Percentiles rank a stretch among this genome's conserved stretches.
These are phyloP conservation scores for Trissolcus basalis DNA, from an alignment of 1,140 invertebrate genomes.

Conservation along the genomic window DNA sequence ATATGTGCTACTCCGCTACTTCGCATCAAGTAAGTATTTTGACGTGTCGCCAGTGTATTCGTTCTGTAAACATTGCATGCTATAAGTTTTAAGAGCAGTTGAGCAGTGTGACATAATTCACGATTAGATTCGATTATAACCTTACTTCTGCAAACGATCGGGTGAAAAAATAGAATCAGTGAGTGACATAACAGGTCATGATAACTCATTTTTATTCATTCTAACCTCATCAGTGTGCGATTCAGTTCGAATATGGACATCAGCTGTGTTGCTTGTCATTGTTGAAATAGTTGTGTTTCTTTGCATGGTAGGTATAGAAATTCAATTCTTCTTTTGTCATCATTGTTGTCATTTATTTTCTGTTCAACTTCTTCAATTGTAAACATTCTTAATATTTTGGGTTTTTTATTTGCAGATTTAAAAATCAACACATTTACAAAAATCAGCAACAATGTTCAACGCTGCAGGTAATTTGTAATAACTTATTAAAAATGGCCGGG, in stretches of 20 bases:
- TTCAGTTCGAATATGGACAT: too few species aligned
- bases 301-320: not conserved
- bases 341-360: too few species aligned
- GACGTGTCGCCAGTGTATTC: too few species aligned
- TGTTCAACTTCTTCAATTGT: not conserved
- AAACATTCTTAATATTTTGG: not conserved
- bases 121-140: too few species aligned
- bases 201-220: conserved; percentile 8
- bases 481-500: too few species aligned
- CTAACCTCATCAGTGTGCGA: not conserved
- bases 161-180: not conserved
- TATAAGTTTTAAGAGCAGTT: too few species aligned
- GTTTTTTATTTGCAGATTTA: conserved; percentile 4
- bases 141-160: too few species aligned
- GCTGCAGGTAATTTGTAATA: conserved; percentile 26
- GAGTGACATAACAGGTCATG: conserved; percentile 4
- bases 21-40: too few species aligned
- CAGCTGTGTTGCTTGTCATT: not conserved
- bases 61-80: too few species aligned
- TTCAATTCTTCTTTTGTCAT: not conserved
- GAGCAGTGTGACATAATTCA: too few species aligned
- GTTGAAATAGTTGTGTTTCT: not conserved
- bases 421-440: not conserved
- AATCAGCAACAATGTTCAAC: conserved; percentile 4
- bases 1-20: too few species aligned